These are phyloP conservation scores for Sylvietta virens DNA, from an alignment of 2,113 vertebrate genomes.

Conservation along the genomic window DNA sequence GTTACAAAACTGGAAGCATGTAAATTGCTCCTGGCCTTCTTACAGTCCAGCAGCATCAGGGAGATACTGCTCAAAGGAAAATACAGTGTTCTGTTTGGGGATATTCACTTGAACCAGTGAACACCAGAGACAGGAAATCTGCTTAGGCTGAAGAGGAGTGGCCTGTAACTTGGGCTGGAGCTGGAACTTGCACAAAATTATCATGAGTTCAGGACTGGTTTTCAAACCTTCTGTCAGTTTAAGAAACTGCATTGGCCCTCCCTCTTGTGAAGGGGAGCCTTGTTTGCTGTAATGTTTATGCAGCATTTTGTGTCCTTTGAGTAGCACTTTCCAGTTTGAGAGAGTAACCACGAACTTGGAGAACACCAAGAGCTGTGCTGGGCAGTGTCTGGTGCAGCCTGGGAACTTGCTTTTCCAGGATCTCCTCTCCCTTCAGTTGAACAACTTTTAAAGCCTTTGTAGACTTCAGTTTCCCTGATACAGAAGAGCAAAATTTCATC, in stretches of 20 bases:
- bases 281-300: not conserved
- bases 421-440: not conserved
- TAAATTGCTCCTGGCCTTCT: not conserved
- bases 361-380: not conserved
- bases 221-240: not conserved
- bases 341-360: not conserved
- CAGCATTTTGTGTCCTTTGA: not conserved
- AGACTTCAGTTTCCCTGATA: not conserved
- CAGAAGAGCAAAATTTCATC: not conserved
- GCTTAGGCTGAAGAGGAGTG: not conserved
- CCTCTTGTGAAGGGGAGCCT: not conserved
- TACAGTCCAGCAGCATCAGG: not conserved
- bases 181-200: not conserved
- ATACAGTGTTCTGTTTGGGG: not conserved
- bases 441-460: not conserved
- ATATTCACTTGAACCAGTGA: not conserved
- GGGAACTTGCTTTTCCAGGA: not conserved
- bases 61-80: not conserved
- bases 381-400: not conserved
- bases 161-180: not conserved
- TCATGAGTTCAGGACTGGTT: not conserved
- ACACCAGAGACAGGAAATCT: not conserved
- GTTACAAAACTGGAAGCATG: not conserved
- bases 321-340: not conserved
- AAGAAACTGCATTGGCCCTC: not conserved